Evolutionary conservation across 1,140 invertebrate genomes (phyloP).

Genomic region (Cataglyphis hispanica): DNA sequence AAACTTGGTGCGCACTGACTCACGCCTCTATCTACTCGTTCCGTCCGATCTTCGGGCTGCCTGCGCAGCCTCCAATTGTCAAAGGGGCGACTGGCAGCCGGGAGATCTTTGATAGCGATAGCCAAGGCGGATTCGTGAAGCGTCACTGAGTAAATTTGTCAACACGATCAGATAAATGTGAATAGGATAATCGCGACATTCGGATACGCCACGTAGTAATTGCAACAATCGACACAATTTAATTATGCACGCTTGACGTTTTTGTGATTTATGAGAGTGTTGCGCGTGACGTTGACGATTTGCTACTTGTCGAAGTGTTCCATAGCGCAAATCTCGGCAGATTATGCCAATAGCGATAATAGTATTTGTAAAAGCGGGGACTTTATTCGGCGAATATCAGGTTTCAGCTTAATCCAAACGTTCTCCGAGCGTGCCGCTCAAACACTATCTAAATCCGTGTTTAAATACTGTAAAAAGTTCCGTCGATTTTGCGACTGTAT

Average conservation of each 20-base stretch:
- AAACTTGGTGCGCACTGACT: conserved; percentile 71
- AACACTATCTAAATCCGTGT: conserved; percentile 63
- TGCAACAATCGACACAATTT: conserved; percentile 14
- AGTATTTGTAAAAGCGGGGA: conserved; percentile 69
- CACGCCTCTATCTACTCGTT: conserved; percentile 50
- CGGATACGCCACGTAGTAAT: conserved; percentile 1
- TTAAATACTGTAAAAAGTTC: conserved; percentile 85
- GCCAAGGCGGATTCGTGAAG: conserved; percentile 2
- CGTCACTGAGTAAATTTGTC: conserved; percentile 60
- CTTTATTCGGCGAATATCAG: conserved; percentile 70
- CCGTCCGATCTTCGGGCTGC: conserved; percentile 34
- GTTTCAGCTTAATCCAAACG: conserved; percentile 60
- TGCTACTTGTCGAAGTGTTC: not conserved
- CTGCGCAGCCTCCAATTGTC: not conserved
- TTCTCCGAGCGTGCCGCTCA: conserved; percentile 55
- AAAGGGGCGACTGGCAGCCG: conserved; percentile 41
- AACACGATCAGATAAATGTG: conserved; percentile 52
- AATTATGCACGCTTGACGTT: not conserved
- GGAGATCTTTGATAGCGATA: conserved; percentile 58
- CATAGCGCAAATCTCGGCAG: conserved; percentile 48
- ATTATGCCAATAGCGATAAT: conserved; percentile 63
- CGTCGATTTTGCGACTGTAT: conserved; percentile 85
- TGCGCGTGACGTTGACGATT: not conserved
- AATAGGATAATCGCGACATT: conserved; percentile 30
- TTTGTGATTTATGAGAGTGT: not conserved